phyloP scores from a whole-genome alignment of 2,113 vertebrate genomes.

The Macheiramphus alcinus region DNA sequence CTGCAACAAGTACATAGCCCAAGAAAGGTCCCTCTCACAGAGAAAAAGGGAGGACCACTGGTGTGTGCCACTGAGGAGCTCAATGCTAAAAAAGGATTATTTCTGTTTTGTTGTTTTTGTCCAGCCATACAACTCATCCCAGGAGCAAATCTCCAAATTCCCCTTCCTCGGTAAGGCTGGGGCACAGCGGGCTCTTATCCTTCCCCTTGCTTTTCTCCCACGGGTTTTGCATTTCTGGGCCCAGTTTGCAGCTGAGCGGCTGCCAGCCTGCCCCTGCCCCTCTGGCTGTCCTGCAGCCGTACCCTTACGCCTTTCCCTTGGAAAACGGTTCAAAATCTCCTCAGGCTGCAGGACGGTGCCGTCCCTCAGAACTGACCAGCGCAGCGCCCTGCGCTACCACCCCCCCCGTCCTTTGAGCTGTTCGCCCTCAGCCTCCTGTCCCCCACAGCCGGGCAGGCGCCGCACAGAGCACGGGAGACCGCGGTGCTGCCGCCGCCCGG shows the following conservation, averaged over 20 bases:
- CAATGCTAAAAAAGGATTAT: neutral
- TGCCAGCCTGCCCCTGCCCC: neutral
- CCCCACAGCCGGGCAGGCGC: too few relatives aligned
- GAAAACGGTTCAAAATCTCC: neutral
- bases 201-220: neutral
- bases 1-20: accelerated
- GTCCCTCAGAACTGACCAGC: neutral
- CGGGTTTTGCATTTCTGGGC: neutral
- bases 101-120: neutral
- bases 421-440: neutral
- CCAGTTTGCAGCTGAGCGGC: too few relatives aligned
- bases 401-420: neutral
- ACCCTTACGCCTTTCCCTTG: neutral
- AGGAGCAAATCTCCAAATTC: neutral
- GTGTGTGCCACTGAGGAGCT: neutral
- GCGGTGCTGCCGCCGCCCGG: neutral
- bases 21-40: too few relatives aligned
- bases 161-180: neutral
- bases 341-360: neutral
- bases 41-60: neutral
- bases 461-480: neutral
- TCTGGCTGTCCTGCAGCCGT: neutral
- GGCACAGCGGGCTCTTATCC: neutral
- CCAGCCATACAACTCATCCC: neutral
- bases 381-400: too few relatives aligned